Base-by-base conservation (phyloP, 2,888 invertebrate species). In the Eupithecia centaureata region DNA sequence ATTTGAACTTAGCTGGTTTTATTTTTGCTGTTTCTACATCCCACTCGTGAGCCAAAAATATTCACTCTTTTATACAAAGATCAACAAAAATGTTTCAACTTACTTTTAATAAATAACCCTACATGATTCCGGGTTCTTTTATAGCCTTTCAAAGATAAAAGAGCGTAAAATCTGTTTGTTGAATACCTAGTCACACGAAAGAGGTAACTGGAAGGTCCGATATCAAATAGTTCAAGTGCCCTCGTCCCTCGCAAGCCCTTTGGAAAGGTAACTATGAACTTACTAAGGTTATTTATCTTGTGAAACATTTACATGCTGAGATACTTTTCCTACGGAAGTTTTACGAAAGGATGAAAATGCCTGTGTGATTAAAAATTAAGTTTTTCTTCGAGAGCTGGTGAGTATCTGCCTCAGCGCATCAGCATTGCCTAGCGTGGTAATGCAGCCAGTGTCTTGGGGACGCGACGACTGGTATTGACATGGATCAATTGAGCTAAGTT, bases 181-280 rank as follows among this genome's bases (percentile, higher is more conserved):
- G 42, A 42, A 18, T 42, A 10, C 2, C 18, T 42, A 10, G 8
- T 10, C 32, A 18, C 10, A 10, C 18, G 18, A 2, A 18, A 2
- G 33, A 42, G 38, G 38, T 1, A n/a, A 5, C 42, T 18, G 42
- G 42, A 18, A 18, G 42, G 42, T 42, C 28, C 54, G 30, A 54
- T 54, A 54, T 54, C 54, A 54, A 54, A 54, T 54, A 30, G 54
- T 54, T 54, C 27, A n/a, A 54, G 54, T 54, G 54, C 28, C 28
- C 28, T 30, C 28, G 15, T 2, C 0, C 28, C 52, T 27, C 18
- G 22, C 7, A 13, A 54, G 2, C 54, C 42, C 42, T 18, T 18
- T 18, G 10, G 8, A 42, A 10, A 42, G 42, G 18, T 42, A 42
- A 1, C 3, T 42, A 18, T 18, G n/a, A 42, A 42, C 38, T 42